Evolutionary conservation across 1,140 invertebrate genomes (phyloP), one percentile per base, ranked within the genome.

Genomic region (Dendroctonus valens): DNA sequence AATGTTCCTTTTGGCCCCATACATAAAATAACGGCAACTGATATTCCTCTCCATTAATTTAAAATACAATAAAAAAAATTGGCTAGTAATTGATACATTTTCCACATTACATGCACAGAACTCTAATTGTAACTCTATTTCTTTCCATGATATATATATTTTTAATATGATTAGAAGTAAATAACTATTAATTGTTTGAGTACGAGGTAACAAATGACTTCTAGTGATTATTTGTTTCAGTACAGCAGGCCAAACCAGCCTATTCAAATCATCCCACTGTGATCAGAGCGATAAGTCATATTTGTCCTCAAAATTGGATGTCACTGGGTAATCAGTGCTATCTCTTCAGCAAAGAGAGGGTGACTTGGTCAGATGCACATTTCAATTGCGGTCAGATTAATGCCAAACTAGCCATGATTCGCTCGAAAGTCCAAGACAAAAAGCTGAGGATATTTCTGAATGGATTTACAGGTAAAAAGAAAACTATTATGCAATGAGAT

Each of bases 231-330:
- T 26, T 26, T 26, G 26, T 48, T 60, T 60, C n/a, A 60, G 58
- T 60, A 60, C 58, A 60, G 58, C 40, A 60, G 38, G 26, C 58
- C 9, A 48, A 49, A n/a, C n/a, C 58, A 38, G 58, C 26, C 26
- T 46, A 46, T 46, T 46, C 44, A 12, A 46, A 46, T 46, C 44
- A 42, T 26, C 26, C 26, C 26, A 26, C 26, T 26, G 26, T 26
- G 46, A 49, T 53, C 6, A 65, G 44, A 41, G 49, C 51, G 3
- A 60, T 68, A 4, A 62, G 46, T 14, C 58, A 68, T 48, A 62
- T 68, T 49, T 68, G 66, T 39, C 66, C 59, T 9, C 66, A 68
- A 63, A 68, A 68, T 38, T 68, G 66, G 66, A 68, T 68, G 60
- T 40, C 58, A 4, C n/a, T 68, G 6, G 66, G 66, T n/a, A 68